Conservation (phyloP, 2,113 vertebrate species). For the Zapornia atra region DNA sequence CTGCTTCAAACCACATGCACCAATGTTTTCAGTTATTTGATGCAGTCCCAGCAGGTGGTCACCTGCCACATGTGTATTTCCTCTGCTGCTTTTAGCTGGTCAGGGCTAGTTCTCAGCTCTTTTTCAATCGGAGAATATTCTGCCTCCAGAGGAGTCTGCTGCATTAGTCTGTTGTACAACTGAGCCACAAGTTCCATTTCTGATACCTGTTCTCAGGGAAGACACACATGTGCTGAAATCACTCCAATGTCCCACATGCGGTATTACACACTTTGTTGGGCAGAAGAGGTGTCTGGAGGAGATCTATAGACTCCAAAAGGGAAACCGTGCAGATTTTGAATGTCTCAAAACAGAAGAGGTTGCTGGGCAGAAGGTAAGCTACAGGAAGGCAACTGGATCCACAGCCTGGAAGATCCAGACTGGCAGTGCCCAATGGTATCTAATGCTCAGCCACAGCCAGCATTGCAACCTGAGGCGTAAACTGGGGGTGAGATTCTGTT, state of each 20-base stretch:
- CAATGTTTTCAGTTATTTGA: conserved; percentile 63
- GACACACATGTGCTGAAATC: not conserved
- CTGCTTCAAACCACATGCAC: conserved; percentile 64
- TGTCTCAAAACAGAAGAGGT: not conserved
- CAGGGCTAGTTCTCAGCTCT: conserved; percentile 73
- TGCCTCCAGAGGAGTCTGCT: conserved; percentile 77
- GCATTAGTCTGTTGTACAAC: conserved; percentile 81
- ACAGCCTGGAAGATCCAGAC: not conserved
- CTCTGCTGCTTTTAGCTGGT: conserved; percentile 70
- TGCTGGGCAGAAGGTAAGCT: not conserved
- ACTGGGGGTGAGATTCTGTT: not conserved
- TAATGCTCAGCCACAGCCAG: not conserved
- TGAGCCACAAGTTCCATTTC: conserved; percentile 77
- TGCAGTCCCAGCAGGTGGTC: conserved; percentile 74
- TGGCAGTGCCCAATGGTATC: too few relatives aligned
- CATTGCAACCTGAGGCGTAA: not conserved
- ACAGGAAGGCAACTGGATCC: not conserved
- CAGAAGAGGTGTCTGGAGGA: not conserved
- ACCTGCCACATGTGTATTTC: conserved; percentile 73
- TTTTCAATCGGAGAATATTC: conserved; percentile 77
- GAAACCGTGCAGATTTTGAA: not conserved
- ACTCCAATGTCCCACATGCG: not conserved
- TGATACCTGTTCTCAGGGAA: conserved; percentile 62
- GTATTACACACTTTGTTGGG: not conserved
- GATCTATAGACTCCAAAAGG: not conserved